A percentile compares a stretch with the other conserved stretches of the same genome.
These are phyloP conservation scores for Prolemur simus DNA, from an alignment of 2,113 vertebrate species.

Conservation along the genomic window DNA sequence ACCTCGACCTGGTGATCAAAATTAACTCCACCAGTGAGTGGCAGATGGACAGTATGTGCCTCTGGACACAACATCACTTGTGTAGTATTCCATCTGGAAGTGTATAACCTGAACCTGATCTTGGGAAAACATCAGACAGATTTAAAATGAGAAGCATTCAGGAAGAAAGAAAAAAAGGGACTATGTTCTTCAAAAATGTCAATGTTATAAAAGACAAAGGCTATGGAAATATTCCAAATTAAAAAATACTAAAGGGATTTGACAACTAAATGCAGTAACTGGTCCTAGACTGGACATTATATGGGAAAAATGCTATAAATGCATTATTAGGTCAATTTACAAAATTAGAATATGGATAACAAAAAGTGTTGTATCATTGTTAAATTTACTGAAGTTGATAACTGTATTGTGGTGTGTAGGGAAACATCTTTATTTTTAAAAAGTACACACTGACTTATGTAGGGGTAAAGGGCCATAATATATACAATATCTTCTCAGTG, in stretches of 20 bases:
- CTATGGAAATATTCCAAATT: background rate
- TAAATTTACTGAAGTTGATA: constrained; percentile 6
- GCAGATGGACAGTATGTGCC: background rate
- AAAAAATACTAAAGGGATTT: background rate
- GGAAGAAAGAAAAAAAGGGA: background rate
- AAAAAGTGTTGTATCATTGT: background rate
- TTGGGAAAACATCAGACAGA: background rate
- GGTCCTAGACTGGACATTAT: background rate
- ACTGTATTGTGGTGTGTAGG: background rate
- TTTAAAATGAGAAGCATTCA: background rate
- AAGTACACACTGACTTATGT: background rate
- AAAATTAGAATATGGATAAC: background rate
- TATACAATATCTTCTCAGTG: background rate
- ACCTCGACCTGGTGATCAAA: background rate
- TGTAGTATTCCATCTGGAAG: background rate
- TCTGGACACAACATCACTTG: background rate
- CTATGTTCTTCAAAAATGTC: background rate
- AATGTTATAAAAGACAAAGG: background rate
- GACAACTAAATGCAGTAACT: background rate
- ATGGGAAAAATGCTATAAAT: background rate
- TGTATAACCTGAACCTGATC: background rate
- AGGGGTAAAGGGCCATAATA: background rate
- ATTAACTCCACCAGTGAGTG: background rate
- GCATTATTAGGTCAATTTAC: background rate
- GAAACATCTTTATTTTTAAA: background rate